Evolutionary conservation across 1,140 invertebrate genomes (phyloP).

Genomic region (Diorhabda carinulata): DNA sequence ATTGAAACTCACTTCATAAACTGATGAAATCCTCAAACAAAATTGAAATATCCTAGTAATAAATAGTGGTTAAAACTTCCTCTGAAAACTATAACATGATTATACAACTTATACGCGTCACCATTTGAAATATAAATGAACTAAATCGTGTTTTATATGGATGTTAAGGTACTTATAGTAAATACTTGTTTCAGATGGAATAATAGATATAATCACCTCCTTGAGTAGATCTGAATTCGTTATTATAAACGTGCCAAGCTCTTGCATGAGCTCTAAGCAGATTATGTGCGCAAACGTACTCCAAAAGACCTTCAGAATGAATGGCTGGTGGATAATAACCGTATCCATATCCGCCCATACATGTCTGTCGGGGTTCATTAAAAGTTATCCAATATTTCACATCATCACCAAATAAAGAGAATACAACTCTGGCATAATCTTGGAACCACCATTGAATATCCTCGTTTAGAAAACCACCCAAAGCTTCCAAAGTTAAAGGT

Average conservation of each 20-base stretch:
- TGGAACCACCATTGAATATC: constrained; percentile 36
- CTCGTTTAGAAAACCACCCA: constrained; percentile 39
- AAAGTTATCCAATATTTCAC: constrained; percentile 53
- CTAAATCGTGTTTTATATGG: too few relatives aligned
- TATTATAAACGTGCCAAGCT: constrained; percentile 34
- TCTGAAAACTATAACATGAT: too few relatives aligned
- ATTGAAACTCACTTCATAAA: too few relatives aligned
- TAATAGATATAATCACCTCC: constrained; percentile 20
- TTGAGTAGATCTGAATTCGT: constrained; percentile 31
- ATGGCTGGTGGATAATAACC: constrained; percentile 29
- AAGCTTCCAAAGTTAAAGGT: constrained; percentile 39
- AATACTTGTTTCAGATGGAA: neutral
- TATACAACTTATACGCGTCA: too few relatives aligned
- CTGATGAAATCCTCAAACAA: too few relatives aligned
- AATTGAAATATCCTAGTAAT: too few relatives aligned
- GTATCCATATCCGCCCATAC: constrained; percentile 30
- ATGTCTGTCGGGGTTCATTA: constrained; percentile 49
- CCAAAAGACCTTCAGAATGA: constrained; percentile 32
- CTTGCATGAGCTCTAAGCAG: constrained; percentile 35
- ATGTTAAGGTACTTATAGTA: too few relatives aligned
- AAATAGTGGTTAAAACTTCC: too few relatives aligned
- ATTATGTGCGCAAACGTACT: constrained; percentile 35
- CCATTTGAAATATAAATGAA: too few relatives aligned
- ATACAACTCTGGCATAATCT: constrained; percentile 36
- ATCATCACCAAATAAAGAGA: constrained; percentile 28